phyloP scores from a whole-genome alignment of 2,113 vertebrate species.

The Tychaedon coryphoeus region DNA sequence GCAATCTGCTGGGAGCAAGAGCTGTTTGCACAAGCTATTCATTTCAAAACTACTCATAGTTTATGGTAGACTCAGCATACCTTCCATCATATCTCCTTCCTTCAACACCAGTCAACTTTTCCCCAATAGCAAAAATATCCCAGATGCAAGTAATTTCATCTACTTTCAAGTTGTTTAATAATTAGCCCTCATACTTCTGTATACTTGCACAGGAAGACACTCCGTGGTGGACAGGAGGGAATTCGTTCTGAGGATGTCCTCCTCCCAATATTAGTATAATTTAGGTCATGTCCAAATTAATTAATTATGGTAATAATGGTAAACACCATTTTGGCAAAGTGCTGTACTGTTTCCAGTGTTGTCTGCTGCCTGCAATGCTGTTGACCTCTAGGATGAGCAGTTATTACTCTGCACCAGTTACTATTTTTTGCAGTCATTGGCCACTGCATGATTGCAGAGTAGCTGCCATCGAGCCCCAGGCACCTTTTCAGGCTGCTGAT shows the following conservation, averaged over 20 bases:
- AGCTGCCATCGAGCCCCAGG: fast-evolving
- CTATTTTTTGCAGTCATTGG: background rate
- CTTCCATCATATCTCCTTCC: background rate
- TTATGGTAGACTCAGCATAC: background rate
- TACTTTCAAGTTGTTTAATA: background rate
- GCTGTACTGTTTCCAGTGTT: background rate
- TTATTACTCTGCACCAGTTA: background rate
- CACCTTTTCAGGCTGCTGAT: background rate
- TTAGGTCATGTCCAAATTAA: background rate
- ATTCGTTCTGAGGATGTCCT: background rate
- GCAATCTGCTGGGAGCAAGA: background rate
- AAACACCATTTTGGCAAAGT: background rate
- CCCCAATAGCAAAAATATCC: background rate
- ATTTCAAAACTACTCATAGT: background rate
- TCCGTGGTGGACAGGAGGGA: background rate
- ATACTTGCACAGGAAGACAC: background rate
- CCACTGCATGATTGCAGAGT: background rate
- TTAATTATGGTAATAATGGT: too few relatives aligned
- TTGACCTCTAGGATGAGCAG: background rate
- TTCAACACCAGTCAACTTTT: background rate
- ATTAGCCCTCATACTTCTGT: background rate
- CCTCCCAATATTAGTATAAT: background rate
- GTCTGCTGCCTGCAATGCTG: background rate
- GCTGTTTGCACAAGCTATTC: background rate
- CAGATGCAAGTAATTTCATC: background rate